Base-by-base conservation (phyloP, 1,140 invertebrate genomes). In the Sipha flava region DNA sequence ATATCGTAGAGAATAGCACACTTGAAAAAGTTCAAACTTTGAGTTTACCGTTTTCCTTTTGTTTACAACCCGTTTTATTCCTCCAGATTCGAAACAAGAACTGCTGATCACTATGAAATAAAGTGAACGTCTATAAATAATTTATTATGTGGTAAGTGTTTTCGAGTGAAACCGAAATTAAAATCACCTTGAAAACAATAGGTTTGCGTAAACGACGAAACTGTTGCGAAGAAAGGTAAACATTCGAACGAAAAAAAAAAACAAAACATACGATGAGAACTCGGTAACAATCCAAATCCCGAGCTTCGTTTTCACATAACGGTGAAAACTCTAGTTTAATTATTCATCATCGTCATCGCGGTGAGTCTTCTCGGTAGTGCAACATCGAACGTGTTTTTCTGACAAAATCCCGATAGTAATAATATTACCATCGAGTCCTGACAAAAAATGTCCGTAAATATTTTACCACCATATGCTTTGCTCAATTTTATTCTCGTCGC, bases 111-210 rank as follows among this genome's bases (percentile, higher is more conserved):
- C 18, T 3, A 18, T 26, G 52, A 3, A n/a, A n/a, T 1, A 37
- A 34, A 64, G 9, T 64, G 9, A 21, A 31, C 12, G 59, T 21
- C 59, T 34, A 34, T 64, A 64, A 64, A 64, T 21, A 18, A 3
- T 34, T 64, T 37, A 64, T 34, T 31, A 1, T 26, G 14, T 66
- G 10, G 14, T 23, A 14, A 10, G 29, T 18, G 40, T 9, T 21
- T 40, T 21, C 62, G 3, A 73, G 70, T 73, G 70, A 73, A 72
- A 72, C 23, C 23, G 10, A 52, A 75, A 52, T 54, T 75, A 21
- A 7, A 75, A 75, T 37, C 4, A 21, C 37, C 5, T 3, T 54
- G 10, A 6, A 21, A 75, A 75, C 49, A 75, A 57, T 75, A 37
- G 31, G 31, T 57, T 75, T 75, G 31, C 47, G 12, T 9, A 75